phyloP scores from a whole-genome alignment of 2,113 vertebrate genomes.

The Chaenogobius annularis region DNA sequence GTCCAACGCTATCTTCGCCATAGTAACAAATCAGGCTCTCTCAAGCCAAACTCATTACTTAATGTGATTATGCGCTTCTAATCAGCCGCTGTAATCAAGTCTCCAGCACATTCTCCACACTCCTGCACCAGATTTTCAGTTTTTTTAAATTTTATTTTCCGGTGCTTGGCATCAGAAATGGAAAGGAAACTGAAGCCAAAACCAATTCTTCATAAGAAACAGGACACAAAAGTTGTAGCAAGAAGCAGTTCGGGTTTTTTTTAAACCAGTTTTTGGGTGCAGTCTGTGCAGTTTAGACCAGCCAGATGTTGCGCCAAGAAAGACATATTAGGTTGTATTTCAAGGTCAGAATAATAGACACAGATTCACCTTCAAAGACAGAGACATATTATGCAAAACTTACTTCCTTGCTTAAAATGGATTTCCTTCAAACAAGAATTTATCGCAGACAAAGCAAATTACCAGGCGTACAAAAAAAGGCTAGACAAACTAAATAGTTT shows the following conservation, averaged over 20 bases:
- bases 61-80: conserved; percentile 44
- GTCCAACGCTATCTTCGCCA: conserved; percentile 35
- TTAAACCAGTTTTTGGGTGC: background rate
- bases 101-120: conserved; percentile 30
- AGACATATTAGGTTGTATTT: too few species aligned
- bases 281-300: background rate
- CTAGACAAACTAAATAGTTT: too few species aligned
- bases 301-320: too few species aligned
- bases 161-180: conserved; percentile 11
- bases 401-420: too few species aligned
- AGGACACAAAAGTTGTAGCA: conserved; percentile 15
- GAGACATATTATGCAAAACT: too few species aligned
- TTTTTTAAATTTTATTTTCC: conserved; percentile 5
- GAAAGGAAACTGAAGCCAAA: conserved; percentile 15
- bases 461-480: too few species aligned
- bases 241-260: background rate
- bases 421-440: too few species aligned
- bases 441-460: too few species aligned
- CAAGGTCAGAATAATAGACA: too few species aligned
- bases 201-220: conserved; percentile 18
- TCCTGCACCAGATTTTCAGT: background rate
- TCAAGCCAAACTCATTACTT: conserved; percentile 47
- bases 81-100: conserved; percentile 43
- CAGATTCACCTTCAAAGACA: too few species aligned
- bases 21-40: conserved; percentile 45